phyloP scores from a whole-genome alignment of 2,888 invertebrate species.

The Pollenia amentaria region DNA sequence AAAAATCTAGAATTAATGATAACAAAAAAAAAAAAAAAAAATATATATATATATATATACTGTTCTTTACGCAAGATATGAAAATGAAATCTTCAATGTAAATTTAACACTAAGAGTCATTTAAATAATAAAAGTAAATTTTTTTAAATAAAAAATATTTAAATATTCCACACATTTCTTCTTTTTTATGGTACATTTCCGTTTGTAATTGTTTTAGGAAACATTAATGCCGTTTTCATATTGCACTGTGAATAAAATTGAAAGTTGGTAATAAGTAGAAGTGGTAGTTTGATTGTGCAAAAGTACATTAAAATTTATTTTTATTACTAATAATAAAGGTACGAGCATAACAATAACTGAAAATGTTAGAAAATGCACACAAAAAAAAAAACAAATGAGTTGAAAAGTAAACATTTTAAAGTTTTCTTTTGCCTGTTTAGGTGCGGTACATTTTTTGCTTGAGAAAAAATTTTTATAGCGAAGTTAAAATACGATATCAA shows the following conservation, averaged over 20 bases:
- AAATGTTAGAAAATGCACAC: not conserved
- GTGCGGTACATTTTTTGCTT: not conserved
- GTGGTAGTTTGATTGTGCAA: not conserved
- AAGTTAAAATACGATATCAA: not conserved
- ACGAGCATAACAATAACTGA: slow-evolving; percentile 18
- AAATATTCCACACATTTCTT: not conserved
- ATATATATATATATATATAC: no score
- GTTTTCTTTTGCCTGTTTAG: not conserved
- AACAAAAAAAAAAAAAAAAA: not conserved
- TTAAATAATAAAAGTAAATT: slow-evolving; percentile 3
- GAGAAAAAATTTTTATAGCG: not conserved
- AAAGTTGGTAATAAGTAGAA: not conserved
- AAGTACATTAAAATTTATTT: slow-evolving; percentile 59
- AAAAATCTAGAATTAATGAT: not conserved
- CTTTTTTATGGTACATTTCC: not conserved
- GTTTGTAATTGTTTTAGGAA: not conserved
- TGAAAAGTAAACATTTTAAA: slow-evolving; percentile 3
- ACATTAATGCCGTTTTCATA: not conserved
- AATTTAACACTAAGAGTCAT: not conserved
- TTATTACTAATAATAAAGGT: slow-evolving; percentile 54
- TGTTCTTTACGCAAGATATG: slow-evolving; percentile 13
- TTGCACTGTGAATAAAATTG: not conserved
- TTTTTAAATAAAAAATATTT: slow-evolving; percentile 13
- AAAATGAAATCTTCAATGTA: not conserved
- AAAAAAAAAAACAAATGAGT: slow-evolving; percentile 1